These are phyloP conservation scores for Anticlea derivata DNA, from an alignment of 2,888 invertebrate genomes.

Conservation along the genomic window DNA sequence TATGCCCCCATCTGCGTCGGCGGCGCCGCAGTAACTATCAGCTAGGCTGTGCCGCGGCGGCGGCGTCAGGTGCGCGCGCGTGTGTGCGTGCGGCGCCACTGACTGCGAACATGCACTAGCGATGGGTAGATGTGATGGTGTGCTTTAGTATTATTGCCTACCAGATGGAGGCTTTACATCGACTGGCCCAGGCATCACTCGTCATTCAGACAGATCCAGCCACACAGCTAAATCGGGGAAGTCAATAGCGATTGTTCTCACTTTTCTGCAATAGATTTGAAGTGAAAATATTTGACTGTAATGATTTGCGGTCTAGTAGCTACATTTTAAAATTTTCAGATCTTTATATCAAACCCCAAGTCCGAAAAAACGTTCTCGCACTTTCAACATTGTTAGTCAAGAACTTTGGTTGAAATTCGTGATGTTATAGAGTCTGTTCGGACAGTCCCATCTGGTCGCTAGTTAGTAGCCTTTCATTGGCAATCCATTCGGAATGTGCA, in stretches of 20 bases:
- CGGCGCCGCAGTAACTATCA: constrained; percentile 23
- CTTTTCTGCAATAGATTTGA: neutral
- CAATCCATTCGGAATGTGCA: constrained; percentile 66
- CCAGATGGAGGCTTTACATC: constrained; percentile 6
- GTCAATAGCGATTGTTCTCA: neutral
- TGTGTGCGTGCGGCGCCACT: constrained; percentile 81
- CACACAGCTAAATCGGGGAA: neutral
- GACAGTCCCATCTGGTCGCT: constrained; percentile 6
- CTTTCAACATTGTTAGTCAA: no score
- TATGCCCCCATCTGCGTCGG: constrained; percentile 9
- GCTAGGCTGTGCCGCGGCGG: constrained; percentile 38
- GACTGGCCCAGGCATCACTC: neutral
- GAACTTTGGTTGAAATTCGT: no score
- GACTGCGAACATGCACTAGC: constrained; percentile 36
- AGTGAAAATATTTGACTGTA: no score
- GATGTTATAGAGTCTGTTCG: no score
- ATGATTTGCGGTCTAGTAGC: no score
- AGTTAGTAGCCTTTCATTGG: constrained; percentile 47
- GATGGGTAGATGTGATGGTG: constrained; percentile 41
- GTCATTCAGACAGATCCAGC: neutral
- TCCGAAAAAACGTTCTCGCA: no score
- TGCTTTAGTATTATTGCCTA: constrained; percentile 22
- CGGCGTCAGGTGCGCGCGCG: constrained; percentile 79
- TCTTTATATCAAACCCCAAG: no score
- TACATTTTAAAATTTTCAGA: no score